Percentiles rank a stretch among this genome's conserved stretches.
These are phyloP conservation scores for Omphaloscelis lunosa DNA, from an alignment of 2,888 invertebrate genomes.

Conservation along the genomic window DNA sequence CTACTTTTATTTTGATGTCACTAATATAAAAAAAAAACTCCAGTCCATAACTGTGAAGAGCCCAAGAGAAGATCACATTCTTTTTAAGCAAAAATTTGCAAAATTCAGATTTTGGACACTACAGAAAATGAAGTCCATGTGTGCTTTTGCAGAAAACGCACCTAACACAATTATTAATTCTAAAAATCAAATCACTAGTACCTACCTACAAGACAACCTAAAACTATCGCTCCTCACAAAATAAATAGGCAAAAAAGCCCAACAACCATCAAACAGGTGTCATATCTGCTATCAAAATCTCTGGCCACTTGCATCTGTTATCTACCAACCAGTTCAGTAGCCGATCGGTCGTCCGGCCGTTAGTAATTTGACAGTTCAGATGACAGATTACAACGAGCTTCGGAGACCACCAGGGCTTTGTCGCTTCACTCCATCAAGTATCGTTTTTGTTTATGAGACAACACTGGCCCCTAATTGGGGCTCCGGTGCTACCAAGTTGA, in stretches of 20 bases:
- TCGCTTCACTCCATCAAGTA: slow-evolving; percentile 81
- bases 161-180: not conserved
- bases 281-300: slow-evolving; percentile 70
- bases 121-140: not conserved
- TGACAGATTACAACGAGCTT: slow-evolving; percentile 88
- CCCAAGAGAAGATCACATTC: not conserved
- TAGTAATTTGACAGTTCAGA: slow-evolving; percentile 91
- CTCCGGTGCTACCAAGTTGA: slow-evolving; percentile 72
- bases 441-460: slow-evolving; percentile 83
- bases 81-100: too few species aligned
- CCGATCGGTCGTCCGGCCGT: slow-evolving; percentile 90
- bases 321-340: slow-evolving; percentile 90
- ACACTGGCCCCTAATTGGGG: slow-evolving; percentile 79
- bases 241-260: slow-evolving; percentile 57
- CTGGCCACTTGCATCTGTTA: slow-evolving; percentile 83
- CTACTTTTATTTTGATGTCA: not conserved
- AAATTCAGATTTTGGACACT: too few species aligned
- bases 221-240: slow-evolving; percentile 45
- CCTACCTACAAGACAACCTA: too few species aligned
- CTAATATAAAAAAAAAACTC: too few species aligned
- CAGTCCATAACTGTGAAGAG: not conserved
- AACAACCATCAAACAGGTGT: slow-evolving; percentile 44
- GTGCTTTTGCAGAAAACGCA: not conserved
- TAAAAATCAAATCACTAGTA: not conserved
- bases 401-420: slow-evolving; percentile 88